Percentiles rank a stretch among this genome's conserved stretches.
phyloP scores from a whole-genome alignment of 1,140 invertebrate species.

The Eupristina koningsbergeri region DNA sequence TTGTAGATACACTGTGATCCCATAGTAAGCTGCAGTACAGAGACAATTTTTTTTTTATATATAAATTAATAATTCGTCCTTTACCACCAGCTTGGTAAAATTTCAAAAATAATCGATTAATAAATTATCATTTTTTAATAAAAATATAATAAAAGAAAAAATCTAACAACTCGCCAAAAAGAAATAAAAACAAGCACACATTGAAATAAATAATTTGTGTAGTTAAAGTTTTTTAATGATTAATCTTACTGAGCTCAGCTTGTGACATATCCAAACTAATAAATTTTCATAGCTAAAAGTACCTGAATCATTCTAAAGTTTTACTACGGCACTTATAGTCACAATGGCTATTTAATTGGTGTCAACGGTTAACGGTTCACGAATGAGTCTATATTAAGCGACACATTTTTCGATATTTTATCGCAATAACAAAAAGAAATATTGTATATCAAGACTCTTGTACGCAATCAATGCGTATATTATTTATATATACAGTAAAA shows the following conservation, averaged over 20 bases:
- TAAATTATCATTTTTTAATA: neutral
- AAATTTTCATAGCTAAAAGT: constrained; percentile 49
- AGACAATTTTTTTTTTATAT: constrained; percentile 32
- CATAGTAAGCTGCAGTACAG: constrained; percentile 26
- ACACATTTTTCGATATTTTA: constrained; percentile 31
- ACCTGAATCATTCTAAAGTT: constrained; percentile 50
- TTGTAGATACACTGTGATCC: constrained; percentile 41
- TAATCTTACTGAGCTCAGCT: constrained; percentile 24
- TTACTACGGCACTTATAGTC: constrained; percentile 26
- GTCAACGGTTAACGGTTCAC: constrained; percentile 5
- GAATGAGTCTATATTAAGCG: neutral
- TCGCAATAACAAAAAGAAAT: constrained; percentile 6
- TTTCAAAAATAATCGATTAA: neutral
- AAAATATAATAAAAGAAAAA: neutral
- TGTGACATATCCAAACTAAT: constrained; percentile 43
- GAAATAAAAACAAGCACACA: constrained; percentile 28
- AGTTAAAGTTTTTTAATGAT: constrained; percentile 24
- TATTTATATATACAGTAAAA: constrained; percentile 41
- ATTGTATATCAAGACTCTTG: constrained; percentile 25
- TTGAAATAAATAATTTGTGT: constrained; percentile 29
- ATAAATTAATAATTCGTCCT: constrained; percentile 17
- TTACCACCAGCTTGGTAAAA: constrained; percentile 11
- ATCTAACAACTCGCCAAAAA: constrained; percentile 8
- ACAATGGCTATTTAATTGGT: constrained; percentile 30
- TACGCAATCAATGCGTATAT: neutral